Evolutionary conservation across 2,113 vertebrate genomes (phyloP).

Genomic region (Macroglossus sobrinus): DNA sequence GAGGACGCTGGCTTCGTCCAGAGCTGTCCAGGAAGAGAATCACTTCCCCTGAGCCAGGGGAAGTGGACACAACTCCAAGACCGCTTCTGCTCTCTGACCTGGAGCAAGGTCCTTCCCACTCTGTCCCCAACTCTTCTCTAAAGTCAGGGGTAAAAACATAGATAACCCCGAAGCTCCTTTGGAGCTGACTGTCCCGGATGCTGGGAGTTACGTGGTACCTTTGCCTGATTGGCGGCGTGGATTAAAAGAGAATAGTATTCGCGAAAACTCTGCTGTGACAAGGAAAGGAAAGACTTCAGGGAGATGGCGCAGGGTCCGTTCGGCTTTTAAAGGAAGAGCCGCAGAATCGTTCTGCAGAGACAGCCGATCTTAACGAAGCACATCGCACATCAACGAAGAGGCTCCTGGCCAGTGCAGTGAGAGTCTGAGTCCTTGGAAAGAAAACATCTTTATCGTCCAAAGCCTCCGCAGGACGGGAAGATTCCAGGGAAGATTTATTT

Average conservation of each 20-base stretch:
- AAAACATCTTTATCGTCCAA: neutral
- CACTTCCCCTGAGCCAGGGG: neutral
- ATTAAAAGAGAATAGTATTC: neutral
- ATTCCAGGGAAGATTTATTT: neutral
- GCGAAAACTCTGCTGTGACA: neutral
- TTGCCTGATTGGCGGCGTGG: no score
- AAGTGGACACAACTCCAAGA: neutral
- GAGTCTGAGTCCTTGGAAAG: neutral
- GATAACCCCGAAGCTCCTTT: neutral
- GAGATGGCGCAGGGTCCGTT: neutral
- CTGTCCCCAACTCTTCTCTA: neutral
- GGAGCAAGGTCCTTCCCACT: neutral
- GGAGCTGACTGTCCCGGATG: accelerated
- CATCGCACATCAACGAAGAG: neutral
- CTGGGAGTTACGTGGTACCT: neutral
- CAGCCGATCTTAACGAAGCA: neutral
- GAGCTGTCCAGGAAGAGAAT: neutral
- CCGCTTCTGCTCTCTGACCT: neutral
- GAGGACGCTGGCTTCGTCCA: neutral
- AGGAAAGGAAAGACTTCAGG: neutral
- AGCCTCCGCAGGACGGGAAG: neutral
- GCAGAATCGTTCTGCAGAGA: neutral
- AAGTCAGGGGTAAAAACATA: neutral
- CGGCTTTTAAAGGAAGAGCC: neutral
- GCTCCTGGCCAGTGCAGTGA: neutral